Evolutionary conservation across 92 coral and sea anemone species (phyloP), one percentile per base, ranked within the genome.

Genomic region (Palythoa caribaeorum): DNA sequence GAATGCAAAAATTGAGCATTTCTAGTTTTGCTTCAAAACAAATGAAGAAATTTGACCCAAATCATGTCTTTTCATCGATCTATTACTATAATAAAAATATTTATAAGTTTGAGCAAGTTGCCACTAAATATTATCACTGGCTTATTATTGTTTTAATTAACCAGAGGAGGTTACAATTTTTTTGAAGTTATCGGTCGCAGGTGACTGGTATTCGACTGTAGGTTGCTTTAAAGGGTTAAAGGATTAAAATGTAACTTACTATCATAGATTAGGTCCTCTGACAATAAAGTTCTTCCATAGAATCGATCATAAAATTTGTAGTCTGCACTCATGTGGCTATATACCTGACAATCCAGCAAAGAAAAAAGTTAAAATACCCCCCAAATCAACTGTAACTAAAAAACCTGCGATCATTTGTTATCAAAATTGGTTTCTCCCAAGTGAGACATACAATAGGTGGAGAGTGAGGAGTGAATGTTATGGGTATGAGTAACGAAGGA

Each of bases 301-400:
- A 87, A 79, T 9, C 78, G 76, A 65, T 87, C 77, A 63, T 87
- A 87, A 57, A 59, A 65, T 13, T 14, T 69, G 84, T 87, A 71
- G 3, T 53, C 37, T 9, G 79, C 55, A 19, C 28, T 76, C 2
- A 11, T 14, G 11, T 80, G 84, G 71, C 72, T 72, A 65, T 57
- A 59, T 9, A 78, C 75, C 86, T 81, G 76, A 21, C 37, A 81
- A 66, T 7, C 20, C 28, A 0, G 28, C 28, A 19, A 44, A 59
- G 14, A 17, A 55, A 0, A 75, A 75, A 52, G 17, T 35, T 44
- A 71, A 10, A 71, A 71, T 36, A 9, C 37, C 73, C 15, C 14
- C 35, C 15, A 8, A 8, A 38, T 3, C 6, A 15, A 69, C 2
- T 7, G 21, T 37, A 66, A 19, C 17, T 59, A 3, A 59, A 59